Conservation (phyloP, 2,113 vertebrate species). For the Solea senegalensis region DNA sequence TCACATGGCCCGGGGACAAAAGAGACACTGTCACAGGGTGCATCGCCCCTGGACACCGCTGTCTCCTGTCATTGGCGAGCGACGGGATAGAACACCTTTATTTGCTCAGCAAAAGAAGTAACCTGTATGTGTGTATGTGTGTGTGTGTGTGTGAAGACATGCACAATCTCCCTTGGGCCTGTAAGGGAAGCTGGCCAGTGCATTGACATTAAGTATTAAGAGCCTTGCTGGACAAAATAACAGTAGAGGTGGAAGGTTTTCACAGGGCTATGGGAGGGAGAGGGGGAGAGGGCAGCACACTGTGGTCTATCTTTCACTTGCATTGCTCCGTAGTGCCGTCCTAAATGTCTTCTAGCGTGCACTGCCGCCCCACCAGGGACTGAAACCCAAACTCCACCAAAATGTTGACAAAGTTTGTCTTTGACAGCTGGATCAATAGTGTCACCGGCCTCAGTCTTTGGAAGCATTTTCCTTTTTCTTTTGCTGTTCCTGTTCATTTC, state of each 20-base stretch:
- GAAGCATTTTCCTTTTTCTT: not conserved
- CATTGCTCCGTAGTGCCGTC: not conserved
- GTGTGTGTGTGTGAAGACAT: not conserved
- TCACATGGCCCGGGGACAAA: constrained; percentile 46
- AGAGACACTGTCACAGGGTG: constrained; percentile 40
- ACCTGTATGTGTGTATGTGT: constrained; percentile 2
- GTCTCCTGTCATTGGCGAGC: constrained; percentile 48
- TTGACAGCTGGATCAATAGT: constrained; percentile 44
- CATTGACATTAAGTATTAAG: constrained; percentile 62
- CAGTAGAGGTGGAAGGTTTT: constrained; percentile 35
- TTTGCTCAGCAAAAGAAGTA: constrained; percentile 26
- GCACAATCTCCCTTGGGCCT: not conserved
- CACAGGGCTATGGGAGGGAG: not conserved
- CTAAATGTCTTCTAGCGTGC: not conserved
- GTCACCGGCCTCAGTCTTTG: constrained; percentile 14
- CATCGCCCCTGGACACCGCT: constrained; percentile 13
- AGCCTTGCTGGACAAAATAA: constrained; percentile 56
- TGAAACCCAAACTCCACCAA: constrained; percentile 18
- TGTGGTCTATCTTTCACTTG: not conserved
- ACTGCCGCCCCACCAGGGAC: constrained; percentile 5
- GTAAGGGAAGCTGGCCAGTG: constrained; percentile 26
- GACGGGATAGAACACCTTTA: constrained; percentile 36
- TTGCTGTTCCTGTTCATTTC: not conserved
- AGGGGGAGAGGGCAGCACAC: not conserved
- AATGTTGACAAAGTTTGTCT: constrained; percentile 9